A percentile compares a stretch with the other conserved stretches of the same genome.
These are phyloP conservation scores for Trematocara unimaculatum DNA, from an alignment of 2,113 vertebrate species.

Conservation along the genomic window DNA sequence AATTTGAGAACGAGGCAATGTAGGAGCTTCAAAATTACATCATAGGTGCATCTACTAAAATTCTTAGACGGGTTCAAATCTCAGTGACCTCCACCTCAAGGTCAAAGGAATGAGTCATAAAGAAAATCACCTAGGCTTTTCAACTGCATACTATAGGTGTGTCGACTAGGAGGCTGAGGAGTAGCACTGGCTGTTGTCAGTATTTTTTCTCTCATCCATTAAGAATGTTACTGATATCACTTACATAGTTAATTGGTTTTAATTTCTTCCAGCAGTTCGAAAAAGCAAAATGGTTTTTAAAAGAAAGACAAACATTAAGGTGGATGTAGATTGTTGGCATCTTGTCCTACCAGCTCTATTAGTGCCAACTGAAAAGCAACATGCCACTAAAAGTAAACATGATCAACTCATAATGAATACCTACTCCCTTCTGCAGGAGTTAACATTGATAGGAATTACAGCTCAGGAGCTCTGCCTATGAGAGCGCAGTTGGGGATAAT, in stretches of 20 bases:
- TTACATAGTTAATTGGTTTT: background rate
- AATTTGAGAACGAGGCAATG: background rate
- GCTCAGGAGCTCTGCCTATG: slow-evolving; percentile 8
- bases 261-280: background rate
- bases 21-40: background rate
- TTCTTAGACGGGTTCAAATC: background rate
- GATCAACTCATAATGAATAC: background rate
- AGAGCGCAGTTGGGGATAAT: slow-evolving; percentile 9
- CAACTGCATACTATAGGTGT: background rate
- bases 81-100: background rate
- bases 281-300: background rate
- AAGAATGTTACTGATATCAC: background rate
- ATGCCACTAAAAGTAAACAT: slow-evolving; percentile 11
- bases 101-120: background rate
- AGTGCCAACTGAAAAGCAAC: slow-evolving; percentile 15
- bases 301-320: background rate
- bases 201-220: background rate
- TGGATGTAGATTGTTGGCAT: background rate
- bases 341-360: background rate
- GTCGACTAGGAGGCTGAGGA: background rate
- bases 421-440: background rate
- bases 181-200: background rate
- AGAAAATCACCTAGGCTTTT: background rate
- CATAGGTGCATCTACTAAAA: background rate
- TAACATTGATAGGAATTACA: slow-evolving; percentile 10